Conservation (phyloP, 2,797 vertebrate species). For the Linurgus olivaceus region DNA sequence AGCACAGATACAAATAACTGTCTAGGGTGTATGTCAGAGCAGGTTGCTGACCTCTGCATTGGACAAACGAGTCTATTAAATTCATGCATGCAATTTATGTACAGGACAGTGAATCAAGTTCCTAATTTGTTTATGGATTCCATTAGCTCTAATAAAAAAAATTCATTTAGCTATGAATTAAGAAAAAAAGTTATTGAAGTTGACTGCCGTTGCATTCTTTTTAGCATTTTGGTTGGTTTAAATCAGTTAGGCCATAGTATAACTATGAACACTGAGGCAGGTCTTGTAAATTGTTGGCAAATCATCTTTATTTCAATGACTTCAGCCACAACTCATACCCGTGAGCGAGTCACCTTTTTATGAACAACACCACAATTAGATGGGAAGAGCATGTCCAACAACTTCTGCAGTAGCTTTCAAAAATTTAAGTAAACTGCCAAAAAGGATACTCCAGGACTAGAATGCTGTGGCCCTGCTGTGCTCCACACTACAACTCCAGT, state of each 20-base stretch:
- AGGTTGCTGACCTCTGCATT: neutral
- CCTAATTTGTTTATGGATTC: neutral
- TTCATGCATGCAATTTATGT: neutral
- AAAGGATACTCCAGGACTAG: neutral
- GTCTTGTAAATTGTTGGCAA: neutral
- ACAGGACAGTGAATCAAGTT: neutral
- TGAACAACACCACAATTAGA: rapidly evolving
- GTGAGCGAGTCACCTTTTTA: neutral
- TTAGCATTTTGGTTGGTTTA: neutral
- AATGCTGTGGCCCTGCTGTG: neutral
- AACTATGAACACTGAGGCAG: neutral
- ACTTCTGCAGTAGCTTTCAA: neutral
- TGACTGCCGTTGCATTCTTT: neutral
- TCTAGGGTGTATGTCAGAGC: neutral
- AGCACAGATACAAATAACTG: neutral
- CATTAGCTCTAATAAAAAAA: neutral
- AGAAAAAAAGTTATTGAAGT: neutral
- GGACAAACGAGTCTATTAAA: neutral
- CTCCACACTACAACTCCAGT: neutral
- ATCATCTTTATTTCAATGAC: neutral
- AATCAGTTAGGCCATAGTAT: neutral
- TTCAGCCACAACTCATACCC: neutral
- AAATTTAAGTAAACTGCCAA: neutral
- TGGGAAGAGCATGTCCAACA: neutral
- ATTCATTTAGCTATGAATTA: neutral